Evolutionary conservation across 2,888 invertebrate genomes (phyloP).

Genomic region (Amblyteles armatorius): DNA sequence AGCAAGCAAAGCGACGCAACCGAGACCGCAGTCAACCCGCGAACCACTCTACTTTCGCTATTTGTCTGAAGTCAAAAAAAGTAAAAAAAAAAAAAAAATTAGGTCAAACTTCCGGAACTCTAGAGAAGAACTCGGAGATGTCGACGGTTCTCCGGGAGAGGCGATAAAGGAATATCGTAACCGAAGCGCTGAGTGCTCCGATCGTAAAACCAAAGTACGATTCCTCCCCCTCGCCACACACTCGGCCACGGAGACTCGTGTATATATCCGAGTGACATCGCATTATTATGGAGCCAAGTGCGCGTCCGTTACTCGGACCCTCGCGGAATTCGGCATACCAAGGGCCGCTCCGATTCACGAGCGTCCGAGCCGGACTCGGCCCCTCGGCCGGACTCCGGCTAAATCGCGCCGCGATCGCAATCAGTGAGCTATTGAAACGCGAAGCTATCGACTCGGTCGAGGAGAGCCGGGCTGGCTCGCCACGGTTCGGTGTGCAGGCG

Average conservation of each 20-base stretch:
- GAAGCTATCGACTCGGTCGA: constrained; percentile 1
- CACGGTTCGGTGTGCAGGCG: too few species aligned
- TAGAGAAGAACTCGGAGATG: neutral
- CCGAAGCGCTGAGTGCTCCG: constrained; percentile 39
- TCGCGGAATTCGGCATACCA: neutral
- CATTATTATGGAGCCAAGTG: constrained; percentile 21
- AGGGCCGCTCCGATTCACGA: neutral
- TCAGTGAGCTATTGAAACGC: constrained; percentile 71
- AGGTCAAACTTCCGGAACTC: neutral
- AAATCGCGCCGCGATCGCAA: constrained; percentile 67
- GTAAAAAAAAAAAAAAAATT: neutral
- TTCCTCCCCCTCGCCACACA: neutral
- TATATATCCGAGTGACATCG: constrained; percentile 5
- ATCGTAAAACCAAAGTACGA: constrained; percentile 34
- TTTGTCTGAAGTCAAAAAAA: too few species aligned
- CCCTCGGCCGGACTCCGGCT: constrained; percentile 21
- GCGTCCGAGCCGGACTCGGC: neutral
- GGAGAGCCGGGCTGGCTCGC: neutral
- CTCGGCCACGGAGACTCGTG: neutral
- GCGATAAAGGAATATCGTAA: constrained; percentile 10
- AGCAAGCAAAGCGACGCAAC: too few species aligned
- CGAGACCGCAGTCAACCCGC: too few species aligned
- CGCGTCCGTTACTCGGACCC: constrained; percentile 1
- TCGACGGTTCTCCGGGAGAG: neutral
- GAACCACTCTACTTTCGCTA: too few species aligned